These are phyloP conservation scores for Ophraella communa DNA, from an alignment of 2,888 invertebrate species.

Conservation along the genomic window DNA sequence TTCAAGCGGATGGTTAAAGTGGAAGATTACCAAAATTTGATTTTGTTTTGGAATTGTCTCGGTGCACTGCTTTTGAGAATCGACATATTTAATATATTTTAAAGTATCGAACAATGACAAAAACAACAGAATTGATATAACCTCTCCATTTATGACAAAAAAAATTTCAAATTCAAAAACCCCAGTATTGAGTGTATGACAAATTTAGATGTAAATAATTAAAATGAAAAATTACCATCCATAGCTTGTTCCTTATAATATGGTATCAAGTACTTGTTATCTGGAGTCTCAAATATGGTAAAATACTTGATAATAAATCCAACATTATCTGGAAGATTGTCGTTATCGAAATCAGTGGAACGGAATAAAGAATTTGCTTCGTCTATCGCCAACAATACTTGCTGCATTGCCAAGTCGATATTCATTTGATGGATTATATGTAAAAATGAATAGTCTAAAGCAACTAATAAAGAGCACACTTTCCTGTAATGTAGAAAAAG, in stretches of 20 bases:
- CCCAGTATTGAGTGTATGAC: too few species aligned
- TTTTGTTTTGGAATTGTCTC: too few species aligned
- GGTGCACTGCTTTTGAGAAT: too few species aligned
- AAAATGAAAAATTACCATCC: slow-evolving; percentile 55
- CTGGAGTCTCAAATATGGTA: slow-evolving; percentile 59
- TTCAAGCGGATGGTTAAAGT: too few species aligned
- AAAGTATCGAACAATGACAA: too few species aligned
- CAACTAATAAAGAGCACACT: slow-evolving; percentile 60
- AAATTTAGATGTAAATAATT: too few species aligned
- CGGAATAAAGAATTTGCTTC: slow-evolving; percentile 65
- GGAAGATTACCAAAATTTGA: too few species aligned
- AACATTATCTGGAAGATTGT: slow-evolving; percentile 64
- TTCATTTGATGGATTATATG: slow-evolving; percentile 61
- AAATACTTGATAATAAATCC: slow-evolving; percentile 64
- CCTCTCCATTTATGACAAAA: too few species aligned
- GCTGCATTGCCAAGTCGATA: slow-evolving; percentile 59
- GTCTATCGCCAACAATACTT: slow-evolving; percentile 62
- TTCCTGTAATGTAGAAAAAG: slow-evolving; percentile 36
- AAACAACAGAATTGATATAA: too few species aligned
- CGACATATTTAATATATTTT: too few species aligned
- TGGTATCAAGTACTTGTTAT: slow-evolving; percentile 59
- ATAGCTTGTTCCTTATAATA: slow-evolving; percentile 49
- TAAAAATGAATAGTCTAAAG: slow-evolving; percentile 63
- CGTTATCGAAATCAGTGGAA: slow-evolving; percentile 64
- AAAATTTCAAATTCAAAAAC: too few species aligned